These are phyloP conservation scores for Pithys albifrons DNA, from an alignment of 2,113 vertebrate species.

Conservation along the genomic window DNA sequence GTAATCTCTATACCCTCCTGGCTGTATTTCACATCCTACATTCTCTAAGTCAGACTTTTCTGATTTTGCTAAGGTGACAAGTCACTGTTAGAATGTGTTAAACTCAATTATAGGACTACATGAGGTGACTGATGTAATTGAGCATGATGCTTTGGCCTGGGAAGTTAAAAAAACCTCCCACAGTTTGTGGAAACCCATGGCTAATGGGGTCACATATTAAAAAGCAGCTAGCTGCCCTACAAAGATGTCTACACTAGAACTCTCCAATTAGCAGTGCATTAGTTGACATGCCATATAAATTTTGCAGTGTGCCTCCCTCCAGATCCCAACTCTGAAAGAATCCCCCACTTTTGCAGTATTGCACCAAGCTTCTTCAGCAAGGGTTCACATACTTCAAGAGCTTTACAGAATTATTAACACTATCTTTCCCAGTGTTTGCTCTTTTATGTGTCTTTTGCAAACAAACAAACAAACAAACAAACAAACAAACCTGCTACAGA, in stretches of 20 bases:
- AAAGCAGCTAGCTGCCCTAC: background rate
- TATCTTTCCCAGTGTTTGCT: background rate
- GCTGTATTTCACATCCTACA: background rate
- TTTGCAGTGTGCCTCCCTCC: background rate
- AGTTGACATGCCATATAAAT: background rate
- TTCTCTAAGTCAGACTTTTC: background rate
- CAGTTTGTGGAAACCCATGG: background rate
- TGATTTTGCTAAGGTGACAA: constrained; percentile 4
- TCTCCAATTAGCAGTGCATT: background rate
- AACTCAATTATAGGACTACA: background rate
- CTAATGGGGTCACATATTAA: background rate
- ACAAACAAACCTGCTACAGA: background rate
- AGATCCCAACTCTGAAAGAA: background rate
- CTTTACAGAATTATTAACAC: background rate
- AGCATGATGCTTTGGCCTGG: background rate
- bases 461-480: background rate
- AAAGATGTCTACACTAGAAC: background rate
- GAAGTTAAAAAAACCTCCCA: background rate
- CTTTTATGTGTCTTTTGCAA: background rate
- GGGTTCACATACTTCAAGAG: background rate
- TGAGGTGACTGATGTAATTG: background rate
- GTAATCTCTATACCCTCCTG: background rate
- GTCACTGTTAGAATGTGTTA: background rate
- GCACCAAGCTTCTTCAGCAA: background rate
- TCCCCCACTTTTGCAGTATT: background rate